Evolutionary conservation across 2,797 vertebrate species (phyloP).

Genomic region (Clarias fuscus): DNA sequence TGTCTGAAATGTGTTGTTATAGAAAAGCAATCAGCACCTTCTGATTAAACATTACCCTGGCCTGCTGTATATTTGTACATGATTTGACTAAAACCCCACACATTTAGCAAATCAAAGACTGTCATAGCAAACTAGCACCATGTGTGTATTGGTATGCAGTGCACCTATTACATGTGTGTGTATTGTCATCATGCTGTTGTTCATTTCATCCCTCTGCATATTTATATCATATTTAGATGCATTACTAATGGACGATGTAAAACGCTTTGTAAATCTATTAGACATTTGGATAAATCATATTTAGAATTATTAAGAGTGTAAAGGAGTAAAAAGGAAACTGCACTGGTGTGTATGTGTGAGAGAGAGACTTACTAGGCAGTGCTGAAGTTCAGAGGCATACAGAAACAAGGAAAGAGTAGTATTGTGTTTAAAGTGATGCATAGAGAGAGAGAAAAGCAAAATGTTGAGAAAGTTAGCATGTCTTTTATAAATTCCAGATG

Average conservation of each 20-base stretch:
- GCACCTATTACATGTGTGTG: too few relatives aligned
- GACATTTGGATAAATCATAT: background rate
- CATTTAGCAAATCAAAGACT: too few relatives aligned
- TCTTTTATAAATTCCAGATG: background rate
- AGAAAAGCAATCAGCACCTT: background rate
- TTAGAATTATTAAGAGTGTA: background rate
- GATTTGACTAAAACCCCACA: too few relatives aligned
- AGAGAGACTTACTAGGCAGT: slow-evolving; percentile 73
- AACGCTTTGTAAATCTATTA: background rate
- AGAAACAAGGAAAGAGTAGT: slow-evolving; percentile 28
- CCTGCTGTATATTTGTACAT: too few relatives aligned
- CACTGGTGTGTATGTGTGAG: too few relatives aligned
- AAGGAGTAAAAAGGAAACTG: too few relatives aligned
- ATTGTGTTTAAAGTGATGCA: background rate
- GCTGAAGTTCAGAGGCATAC: slow-evolving; percentile 61
- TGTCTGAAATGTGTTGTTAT: background rate
- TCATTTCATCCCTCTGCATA: background rate
- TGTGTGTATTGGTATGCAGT: background rate
- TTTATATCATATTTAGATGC: background rate
- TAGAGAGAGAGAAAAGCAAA: background rate
- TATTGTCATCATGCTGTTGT: background rate
- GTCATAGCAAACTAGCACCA: too few relatives aligned
- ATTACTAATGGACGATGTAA: background rate
- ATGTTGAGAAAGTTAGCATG: background rate
- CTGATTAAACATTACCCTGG: too few relatives aligned